Base-by-base conservation (phyloP, 2,888 invertebrate genomes). In the Steinernema carpocapsae region DNA sequence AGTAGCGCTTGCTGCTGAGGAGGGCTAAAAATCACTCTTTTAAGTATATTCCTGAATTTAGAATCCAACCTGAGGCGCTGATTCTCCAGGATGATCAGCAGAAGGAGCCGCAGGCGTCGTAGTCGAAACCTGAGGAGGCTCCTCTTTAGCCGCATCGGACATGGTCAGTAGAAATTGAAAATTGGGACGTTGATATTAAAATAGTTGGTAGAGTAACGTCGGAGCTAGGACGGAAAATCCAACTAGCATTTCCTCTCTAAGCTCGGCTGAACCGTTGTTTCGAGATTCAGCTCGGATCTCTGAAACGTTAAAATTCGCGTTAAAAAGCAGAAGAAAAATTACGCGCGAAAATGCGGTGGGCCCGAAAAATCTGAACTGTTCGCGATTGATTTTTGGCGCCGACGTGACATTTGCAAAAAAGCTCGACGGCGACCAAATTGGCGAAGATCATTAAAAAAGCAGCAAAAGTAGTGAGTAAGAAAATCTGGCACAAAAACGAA, bases 301-400 rank as follows among this genome's bases (percentile, higher is more conserved):
- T 43, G 43, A 43, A 43, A 43, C 43, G 43, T 43, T 7, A 7
- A 43, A 43, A 43, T 12, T 43, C 7, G 43, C 14, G 10, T 7
- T 7, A 43, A 43, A 43, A 14, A 43, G 43, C 43, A 14, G 43
- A 43, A 43, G 14, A 43, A 43, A 43, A 43, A n/a, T n/a, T n/a
- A n/a, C n/a, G 43, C 14, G 56, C 24, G 24, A 19, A 26, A 56
- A 56, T 56, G 56, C 56, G 56, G 56, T 56, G 26, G 56, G 56
- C 56, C 56, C 56, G 56, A 10, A 19, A 51, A 51, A n/a, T 19
- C 12, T n/a, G 19, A n/a, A 6, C 6, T 6, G 12, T 51, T 51
- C 51, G 51, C 51, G 51, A 51, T 56, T 26, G 26, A 26, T 56
- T 56, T 56, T 56, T 56, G 56, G 56, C 56, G 56, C 56, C 56